Percentiles rank a stretch among this genome's conserved stretches.
These are phyloP conservation scores for Micronisus gabar DNA, from an alignment of 2,113 vertebrate genomes.

Conservation along the genomic window DNA sequence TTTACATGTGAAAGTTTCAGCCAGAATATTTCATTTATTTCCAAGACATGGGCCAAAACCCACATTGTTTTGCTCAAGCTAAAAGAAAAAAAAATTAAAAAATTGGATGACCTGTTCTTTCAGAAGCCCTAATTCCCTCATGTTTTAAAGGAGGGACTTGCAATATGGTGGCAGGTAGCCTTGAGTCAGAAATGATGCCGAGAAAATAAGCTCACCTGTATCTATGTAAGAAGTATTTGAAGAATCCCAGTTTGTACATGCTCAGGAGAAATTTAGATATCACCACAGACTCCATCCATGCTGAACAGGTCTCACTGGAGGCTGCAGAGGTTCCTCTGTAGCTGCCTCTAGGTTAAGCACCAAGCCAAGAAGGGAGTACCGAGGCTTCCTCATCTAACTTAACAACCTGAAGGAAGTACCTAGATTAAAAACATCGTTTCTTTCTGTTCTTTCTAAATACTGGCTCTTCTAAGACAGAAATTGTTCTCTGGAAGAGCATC, in stretches of 20 bases:
- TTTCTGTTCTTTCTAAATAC: background rate
- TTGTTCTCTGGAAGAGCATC: background rate
- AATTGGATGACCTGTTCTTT: background rate
- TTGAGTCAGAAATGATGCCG: background rate
- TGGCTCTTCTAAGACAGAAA: background rate
- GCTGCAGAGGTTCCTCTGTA: background rate
- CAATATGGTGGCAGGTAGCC: background rate
- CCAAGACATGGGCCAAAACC: background rate
- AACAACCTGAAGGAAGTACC: background rate
- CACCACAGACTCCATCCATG: background rate
- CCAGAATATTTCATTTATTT: background rate
- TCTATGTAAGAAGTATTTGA: background rate
- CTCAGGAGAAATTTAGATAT: background rate
- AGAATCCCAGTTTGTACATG: rapidly evolving
- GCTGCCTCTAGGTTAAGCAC: background rate
- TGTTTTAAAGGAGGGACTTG: background rate
- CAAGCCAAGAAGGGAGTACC: background rate
- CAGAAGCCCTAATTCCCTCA: background rate
- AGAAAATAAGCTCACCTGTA: background rate
- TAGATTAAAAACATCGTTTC: background rate
- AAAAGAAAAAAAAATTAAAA: background rate
- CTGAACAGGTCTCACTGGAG: background rate
- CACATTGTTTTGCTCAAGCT: background rate
- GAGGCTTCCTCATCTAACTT: background rate
- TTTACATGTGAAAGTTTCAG: background rate